phyloP scores from a whole-genome alignment of 1,140 invertebrate species.

The Yoshiicerus persimilis region DNA sequence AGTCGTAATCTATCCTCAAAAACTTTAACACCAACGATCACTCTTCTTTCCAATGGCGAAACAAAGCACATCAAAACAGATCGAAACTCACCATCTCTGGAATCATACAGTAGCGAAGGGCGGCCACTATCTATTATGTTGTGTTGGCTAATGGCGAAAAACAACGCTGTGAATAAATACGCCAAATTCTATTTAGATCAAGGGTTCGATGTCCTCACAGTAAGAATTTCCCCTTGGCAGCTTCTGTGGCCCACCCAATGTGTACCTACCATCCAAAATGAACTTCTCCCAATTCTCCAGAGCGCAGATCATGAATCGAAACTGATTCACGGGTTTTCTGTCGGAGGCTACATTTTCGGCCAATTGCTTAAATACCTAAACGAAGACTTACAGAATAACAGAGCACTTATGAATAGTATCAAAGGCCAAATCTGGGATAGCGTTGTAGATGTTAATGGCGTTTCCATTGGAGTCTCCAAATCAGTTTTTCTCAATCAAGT shows the following conservation, averaged over 20 bases:
- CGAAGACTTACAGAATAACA: slow-evolving; percentile 47
- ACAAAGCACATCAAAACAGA: background rate
- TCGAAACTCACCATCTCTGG: background rate
- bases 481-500: slow-evolving; percentile 52
- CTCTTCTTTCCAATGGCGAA: background rate
- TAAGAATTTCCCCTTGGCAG: slow-evolving; percentile 52
- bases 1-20: background rate
- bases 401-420: slow-evolving; percentile 49
- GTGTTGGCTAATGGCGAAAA: slow-evolving; percentile 57
- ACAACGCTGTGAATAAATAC: slow-evolving; percentile 56
- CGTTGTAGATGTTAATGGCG: slow-evolving; percentile 56
- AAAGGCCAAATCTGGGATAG: slow-evolving; percentile 56
- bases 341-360: slow-evolving; percentile 55
- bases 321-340: slow-evolving; percentile 52
- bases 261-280: slow-evolving; percentile 49
- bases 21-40: background rate
- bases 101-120: background rate
- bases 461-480: slow-evolving; percentile 54
- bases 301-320: slow-evolving; percentile 46
- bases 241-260: slow-evolving; percentile 53
- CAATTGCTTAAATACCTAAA: slow-evolving; percentile 53
- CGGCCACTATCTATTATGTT: slow-evolving; percentile 55
- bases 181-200: slow-evolving; percentile 54
- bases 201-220: slow-evolving; percentile 57
- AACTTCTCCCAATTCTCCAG: slow-evolving; percentile 52